These are phyloP conservation scores for Trichonephila inaurata DNA, from an alignment of 1,140 invertebrate species.

Conservation along the genomic window DNA sequence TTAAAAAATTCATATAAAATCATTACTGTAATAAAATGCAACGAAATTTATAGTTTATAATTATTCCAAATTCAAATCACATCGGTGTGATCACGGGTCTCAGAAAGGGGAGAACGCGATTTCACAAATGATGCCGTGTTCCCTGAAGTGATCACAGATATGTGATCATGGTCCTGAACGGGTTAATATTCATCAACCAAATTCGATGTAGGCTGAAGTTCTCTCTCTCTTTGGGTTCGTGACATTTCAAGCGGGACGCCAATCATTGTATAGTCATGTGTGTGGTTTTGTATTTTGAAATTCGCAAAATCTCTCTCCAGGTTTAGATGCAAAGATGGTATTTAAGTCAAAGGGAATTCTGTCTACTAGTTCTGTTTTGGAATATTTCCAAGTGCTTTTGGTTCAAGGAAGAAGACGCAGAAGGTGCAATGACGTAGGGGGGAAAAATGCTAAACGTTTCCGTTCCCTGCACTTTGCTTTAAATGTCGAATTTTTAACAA, in stretches of 20 bases:
- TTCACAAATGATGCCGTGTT: too few species aligned
- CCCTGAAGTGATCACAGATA: too few species aligned
- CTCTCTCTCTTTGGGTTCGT: neutral
- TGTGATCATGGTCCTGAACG: too few species aligned
- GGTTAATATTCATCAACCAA: too few species aligned
- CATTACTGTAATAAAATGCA: too few species aligned
- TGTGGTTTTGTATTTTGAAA: neutral
- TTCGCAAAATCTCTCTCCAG: neutral
- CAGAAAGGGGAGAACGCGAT: too few species aligned
- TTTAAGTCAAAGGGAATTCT: conserved; percentile 7
- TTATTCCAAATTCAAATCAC: too few species aligned
- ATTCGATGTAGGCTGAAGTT: too few species aligned
- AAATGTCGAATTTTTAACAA: conserved; percentile 7
- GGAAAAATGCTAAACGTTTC: neutral
- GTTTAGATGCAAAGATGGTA: neutral
- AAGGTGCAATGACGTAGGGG: conserved; percentile 21
- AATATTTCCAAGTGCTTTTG: conserved; percentile 25
- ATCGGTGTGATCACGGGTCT: too few species aligned
- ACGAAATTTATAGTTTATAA: too few species aligned
- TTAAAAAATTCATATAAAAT: too few species aligned
- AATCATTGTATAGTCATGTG: too few species aligned
- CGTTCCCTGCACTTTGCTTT: neutral
- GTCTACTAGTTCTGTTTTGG: neutral
- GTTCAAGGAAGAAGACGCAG: conserved; percentile 16
- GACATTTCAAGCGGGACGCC: neutral